Conservation (phyloP, 2,888 invertebrate species). For the Anticlea derivata region DNA sequence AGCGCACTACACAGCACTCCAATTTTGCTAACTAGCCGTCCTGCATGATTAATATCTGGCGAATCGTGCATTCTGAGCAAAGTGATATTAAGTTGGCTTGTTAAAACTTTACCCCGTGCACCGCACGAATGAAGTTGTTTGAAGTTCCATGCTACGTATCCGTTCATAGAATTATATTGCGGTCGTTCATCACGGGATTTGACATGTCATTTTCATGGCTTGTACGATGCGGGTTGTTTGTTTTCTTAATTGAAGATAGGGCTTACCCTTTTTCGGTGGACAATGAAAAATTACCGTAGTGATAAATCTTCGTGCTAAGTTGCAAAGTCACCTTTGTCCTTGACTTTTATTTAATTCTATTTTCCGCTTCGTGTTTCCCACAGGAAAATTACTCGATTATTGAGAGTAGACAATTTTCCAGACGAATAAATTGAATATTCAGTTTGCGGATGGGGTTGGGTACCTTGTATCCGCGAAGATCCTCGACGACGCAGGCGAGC, state of each 20-base stretch:
- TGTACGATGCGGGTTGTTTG: slow-evolving; percentile 44
- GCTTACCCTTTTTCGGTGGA: slow-evolving; percentile 35
- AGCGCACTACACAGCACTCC: slow-evolving; percentile 60
- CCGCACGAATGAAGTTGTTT: slow-evolving; percentile 69
- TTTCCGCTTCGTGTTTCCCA: slow-evolving; percentile 24
- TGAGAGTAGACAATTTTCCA: slow-evolving; percentile 33
- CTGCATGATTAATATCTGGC: slow-evolving; percentile 81
- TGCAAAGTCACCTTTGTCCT: slow-evolving; percentile 16
- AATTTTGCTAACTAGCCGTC: slow-evolving; percentile 79
- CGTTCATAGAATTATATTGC: slow-evolving; percentile 60
- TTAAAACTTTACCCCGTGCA: slow-evolving; percentile 78
- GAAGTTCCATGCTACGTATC: slow-evolving; percentile 61
- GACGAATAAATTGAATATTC: slow-evolving; percentile 34
- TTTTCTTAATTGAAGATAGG: slow-evolving; percentile 49
- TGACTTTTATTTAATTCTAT: slow-evolving; percentile 15
- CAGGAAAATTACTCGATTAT: slow-evolving; percentile 20
- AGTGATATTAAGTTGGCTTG: slow-evolving; percentile 84
- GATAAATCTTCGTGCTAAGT: slow-evolving; percentile 31
- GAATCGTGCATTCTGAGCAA: slow-evolving; percentile 77
- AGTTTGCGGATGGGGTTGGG: slow-evolving; percentile 28
- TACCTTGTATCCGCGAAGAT: slow-evolving; percentile 94
- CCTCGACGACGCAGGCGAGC: slow-evolving; percentile 94
- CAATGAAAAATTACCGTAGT: slow-evolving; percentile 34
- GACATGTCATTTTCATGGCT: slow-evolving; percentile 46
- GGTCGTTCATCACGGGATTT: slow-evolving; percentile 54